Conservation (phyloP, 2,797 vertebrate genomes). For the Pelodytes ibericus region DNA sequence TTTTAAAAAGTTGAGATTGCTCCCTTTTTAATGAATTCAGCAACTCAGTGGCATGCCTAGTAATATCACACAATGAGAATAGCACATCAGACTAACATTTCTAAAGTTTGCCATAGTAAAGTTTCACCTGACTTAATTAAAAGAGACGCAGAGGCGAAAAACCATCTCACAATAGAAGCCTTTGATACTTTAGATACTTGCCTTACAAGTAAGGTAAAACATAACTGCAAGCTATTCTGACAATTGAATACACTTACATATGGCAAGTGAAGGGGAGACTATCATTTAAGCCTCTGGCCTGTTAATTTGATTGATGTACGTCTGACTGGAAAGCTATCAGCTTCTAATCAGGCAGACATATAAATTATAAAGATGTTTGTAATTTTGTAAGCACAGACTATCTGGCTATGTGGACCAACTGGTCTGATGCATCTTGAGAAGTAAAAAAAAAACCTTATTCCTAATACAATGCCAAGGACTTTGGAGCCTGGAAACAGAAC, state of each 20-base stretch:
- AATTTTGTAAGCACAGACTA: slow-evolving; percentile 59
- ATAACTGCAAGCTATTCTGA: too few relatives aligned
- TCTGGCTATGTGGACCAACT: slow-evolving; percentile 56
- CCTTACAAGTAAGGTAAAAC: too few relatives aligned
- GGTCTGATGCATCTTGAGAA: slow-evolving; percentile 64
- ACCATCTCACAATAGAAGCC: too few relatives aligned
- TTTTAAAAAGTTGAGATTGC: too few relatives aligned
- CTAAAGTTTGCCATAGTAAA: too few relatives aligned
- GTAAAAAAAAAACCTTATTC: slow-evolving; percentile 70
- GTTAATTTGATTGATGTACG: background rate
- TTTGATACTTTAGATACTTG: too few relatives aligned
- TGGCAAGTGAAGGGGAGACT: background rate
- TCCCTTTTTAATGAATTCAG: too few relatives aligned
- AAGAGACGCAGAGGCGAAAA: too few relatives aligned
- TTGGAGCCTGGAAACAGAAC: slow-evolving; percentile 71
- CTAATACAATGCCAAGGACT: slow-evolving; percentile 63
- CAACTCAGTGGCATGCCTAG: too few relatives aligned
- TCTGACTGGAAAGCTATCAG: slow-evolving; percentile 4
- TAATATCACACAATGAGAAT: too few relatives aligned
- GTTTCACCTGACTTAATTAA: too few relatives aligned
- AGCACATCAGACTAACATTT: too few relatives aligned
- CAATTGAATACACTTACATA: background rate
- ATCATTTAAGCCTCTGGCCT: background rate
- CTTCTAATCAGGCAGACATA: slow-evolving; percentile 41
- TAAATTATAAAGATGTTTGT: slow-evolving; percentile 56